A percentile compares a stretch with the other conserved stretches of the same genome.
These are phyloP conservation scores for Euborellia annulipes DNA, from an alignment of 1,140 invertebrate genomes.

Conservation along the genomic window DNA sequence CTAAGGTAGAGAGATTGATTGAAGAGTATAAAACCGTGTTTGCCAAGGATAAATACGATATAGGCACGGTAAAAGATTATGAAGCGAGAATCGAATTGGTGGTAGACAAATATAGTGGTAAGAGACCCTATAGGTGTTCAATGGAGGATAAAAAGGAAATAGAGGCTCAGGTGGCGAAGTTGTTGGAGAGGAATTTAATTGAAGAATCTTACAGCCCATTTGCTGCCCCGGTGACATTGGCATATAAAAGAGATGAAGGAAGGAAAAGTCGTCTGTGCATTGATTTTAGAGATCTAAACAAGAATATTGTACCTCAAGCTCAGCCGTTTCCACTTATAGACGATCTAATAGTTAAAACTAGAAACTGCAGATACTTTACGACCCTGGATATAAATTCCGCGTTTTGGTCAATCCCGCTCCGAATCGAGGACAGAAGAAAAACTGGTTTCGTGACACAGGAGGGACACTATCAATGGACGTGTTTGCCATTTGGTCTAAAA, in stretches of 20 bases:
- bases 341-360: slow-evolving; percentile 19
- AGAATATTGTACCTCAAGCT: slow-evolving; percentile 23
- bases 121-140: slow-evolving; percentile 22
- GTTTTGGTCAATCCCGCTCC: slow-evolving; percentile 26
- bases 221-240: slow-evolving; percentile 23
- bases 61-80: slow-evolving; percentile 19
- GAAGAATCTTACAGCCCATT: slow-evolving; percentile 25
- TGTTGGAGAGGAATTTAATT: slow-evolving; percentile 22
- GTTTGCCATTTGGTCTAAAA: slow-evolving; percentile 22
- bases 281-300: slow-evolving; percentile 24
- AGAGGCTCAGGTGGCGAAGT: slow-evolving; percentile 21
- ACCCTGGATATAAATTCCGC: slow-evolving; percentile 25
- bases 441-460: slow-evolving; percentile 26
- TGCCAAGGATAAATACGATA: slow-evolving; percentile 25
- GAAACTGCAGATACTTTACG: slow-evolving; percentile 22
- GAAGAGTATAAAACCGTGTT: slow-evolving; percentile 20
- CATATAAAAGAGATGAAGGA: slow-evolving; percentile 23
- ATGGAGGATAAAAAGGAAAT: slow-evolving; percentile 24
- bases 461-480: slow-evolving; percentile 23
- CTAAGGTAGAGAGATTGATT: slow-evolving; percentile 18
- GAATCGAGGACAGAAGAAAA: slow-evolving; percentile 22
- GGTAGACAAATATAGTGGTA: slow-evolving; percentile 23
- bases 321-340: slow-evolving; percentile 26
- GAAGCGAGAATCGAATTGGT: slow-evolving; percentile 23
- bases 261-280: slow-evolving; percentile 23